Conservation (phyloP, 2,113 vertebrate genomes). For the Oreochromis niloticus region DNA sequence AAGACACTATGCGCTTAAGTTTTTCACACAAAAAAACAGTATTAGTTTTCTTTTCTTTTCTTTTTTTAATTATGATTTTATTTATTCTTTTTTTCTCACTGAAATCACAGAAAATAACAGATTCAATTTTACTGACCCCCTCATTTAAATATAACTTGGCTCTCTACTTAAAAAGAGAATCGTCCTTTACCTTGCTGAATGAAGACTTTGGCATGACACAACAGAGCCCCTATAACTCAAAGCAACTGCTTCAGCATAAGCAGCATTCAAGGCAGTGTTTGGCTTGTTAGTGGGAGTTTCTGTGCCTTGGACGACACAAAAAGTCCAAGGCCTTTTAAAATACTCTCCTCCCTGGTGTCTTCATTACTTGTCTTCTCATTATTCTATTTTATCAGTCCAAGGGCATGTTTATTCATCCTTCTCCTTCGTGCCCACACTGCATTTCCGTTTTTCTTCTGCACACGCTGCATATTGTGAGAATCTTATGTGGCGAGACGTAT, state of each 20-base stretch:
- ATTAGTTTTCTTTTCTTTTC: background rate
- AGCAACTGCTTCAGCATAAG: background rate
- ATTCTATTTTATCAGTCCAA: background rate
- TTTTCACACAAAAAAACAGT: fast-evolving
- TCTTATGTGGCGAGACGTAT: background rate
- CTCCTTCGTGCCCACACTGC: background rate
- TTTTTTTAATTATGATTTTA: background rate
- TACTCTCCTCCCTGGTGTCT: background rate
- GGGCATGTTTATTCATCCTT: background rate
- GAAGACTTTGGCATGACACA: background rate
- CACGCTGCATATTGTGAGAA: background rate
- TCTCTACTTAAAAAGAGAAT: background rate
- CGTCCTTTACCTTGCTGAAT: background rate
- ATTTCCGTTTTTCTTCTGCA: background rate
- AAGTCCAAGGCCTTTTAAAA: background rate
- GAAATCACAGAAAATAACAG: background rate
- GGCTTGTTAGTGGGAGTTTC: background rate
- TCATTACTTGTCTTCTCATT: background rate
- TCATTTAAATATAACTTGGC: background rate
- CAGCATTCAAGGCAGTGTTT: background rate
- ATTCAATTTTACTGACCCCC: background rate
- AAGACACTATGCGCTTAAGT: background rate
- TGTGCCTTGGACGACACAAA: background rate
- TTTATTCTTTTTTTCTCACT: background rate
- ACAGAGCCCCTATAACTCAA: background rate